phyloP scores from a whole-genome alignment of 2,888 invertebrate species.

The Molorchus minor region DNA sequence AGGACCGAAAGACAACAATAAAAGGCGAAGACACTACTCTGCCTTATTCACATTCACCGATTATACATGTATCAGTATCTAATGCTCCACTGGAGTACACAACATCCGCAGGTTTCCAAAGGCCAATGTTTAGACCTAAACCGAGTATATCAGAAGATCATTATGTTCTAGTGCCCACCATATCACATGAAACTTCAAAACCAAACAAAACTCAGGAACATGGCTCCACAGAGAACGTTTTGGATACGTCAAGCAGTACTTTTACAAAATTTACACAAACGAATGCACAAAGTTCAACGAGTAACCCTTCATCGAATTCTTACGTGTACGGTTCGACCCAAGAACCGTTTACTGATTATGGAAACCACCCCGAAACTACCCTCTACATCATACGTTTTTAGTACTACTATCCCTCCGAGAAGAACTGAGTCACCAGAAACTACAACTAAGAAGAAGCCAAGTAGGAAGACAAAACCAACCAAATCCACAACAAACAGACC shows the following conservation, averaged over 20 bases:
- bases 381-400: conserved; percentile 63
- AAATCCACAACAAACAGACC: conserved; percentile 33
- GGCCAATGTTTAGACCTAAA: conserved; percentile 64
- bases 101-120: conserved; percentile 55
- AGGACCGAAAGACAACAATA: conserved; percentile 53
- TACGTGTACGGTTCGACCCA: conserved; percentile 61
- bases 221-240: conserved; percentile 69
- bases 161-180: conserved; percentile 68
- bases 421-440: conserved; percentile 41
- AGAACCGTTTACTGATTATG: too few species aligned
- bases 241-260: conserved; percentile 70
- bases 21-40: conserved; percentile 42
- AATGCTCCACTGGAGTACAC: conserved; percentile 56
- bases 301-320: conserved; percentile 63
- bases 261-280: conserved; percentile 58
- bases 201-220: conserved; percentile 63
- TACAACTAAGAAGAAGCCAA: conserved; percentile 59
- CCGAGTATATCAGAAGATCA: conserved; percentile 60
- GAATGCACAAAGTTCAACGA: conserved; percentile 55
- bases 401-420: conserved; percentile 59
- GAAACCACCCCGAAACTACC: conserved; percentile 55
- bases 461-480: conserved; percentile 33
- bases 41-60: conserved; percentile 53
- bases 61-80: conserved; percentile 57
- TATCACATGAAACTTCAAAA: conserved; percentile 57